A percentile compares a stretch with the other conserved stretches of the same genome.
Evolutionary conservation across 2,888 invertebrate species (phyloP).

Genomic region (Leptopilina drosophilae): DNA sequence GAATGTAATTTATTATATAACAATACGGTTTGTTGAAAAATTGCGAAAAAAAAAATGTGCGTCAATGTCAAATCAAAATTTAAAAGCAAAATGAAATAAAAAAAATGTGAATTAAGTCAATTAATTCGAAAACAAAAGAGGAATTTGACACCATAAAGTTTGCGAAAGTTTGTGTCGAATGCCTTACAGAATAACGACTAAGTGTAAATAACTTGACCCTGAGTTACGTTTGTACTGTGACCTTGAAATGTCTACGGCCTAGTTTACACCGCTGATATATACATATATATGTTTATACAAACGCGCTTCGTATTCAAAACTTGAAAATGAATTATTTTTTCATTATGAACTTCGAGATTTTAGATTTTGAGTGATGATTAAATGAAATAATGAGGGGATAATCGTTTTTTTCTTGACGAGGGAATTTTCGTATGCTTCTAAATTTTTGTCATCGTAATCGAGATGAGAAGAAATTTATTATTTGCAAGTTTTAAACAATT

Average conservation of each 20-base stretch:
- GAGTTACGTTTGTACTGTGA: slow-evolving; percentile 27
- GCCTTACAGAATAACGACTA: slow-evolving; percentile 20
- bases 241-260: slow-evolving; percentile 32
- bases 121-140: slow-evolving; percentile 24
- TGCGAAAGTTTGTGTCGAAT: slow-evolving; percentile 33
- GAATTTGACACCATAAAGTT: slow-evolving; percentile 39
- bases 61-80: slow-evolving; percentile 36
- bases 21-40: slow-evolving; percentile 1
- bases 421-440: no score
- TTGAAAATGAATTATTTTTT: background rate
- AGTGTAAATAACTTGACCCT: slow-evolving; percentile 38
- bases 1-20: slow-evolving; percentile 29
- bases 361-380: no score
- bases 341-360: background rate
- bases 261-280: slow-evolving; percentile 6
- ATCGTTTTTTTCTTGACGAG: no score
- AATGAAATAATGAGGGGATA: no score
- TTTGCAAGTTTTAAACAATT: no score
- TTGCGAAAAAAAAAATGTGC: background rate
- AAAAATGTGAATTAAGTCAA: slow-evolving; percentile 31
- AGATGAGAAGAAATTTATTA: no score
- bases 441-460: no score
- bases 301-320: background rate
- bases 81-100: background rate
- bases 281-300: no score